Conservation (phyloP, 2,888 invertebrate species). For the Deilephila porcellus region DNA sequence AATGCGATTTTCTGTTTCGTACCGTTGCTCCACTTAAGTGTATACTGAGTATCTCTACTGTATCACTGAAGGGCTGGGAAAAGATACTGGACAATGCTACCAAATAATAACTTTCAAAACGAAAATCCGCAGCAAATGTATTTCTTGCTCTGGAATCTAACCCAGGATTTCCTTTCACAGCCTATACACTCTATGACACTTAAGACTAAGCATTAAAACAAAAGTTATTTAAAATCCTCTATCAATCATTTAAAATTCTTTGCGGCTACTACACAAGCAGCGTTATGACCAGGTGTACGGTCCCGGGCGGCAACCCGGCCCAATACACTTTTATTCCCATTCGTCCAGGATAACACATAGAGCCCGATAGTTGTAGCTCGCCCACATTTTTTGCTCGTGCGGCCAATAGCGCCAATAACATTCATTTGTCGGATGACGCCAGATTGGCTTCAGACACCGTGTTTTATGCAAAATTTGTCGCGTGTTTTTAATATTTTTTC, state of each 20-base stretch:
- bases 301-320: neutral
- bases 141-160: neutral
- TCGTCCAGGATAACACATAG: neutral
- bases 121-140: no score
- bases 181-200: no score
- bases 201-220: no score
- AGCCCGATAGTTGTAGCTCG: slow-evolving; percentile 2
- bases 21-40: no score
- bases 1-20: no score
- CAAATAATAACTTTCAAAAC: no score
- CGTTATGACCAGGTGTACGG: slow-evolving; percentile 1
- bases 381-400: neutral
- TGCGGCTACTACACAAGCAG: neutral
- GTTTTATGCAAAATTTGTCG: neutral
- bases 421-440: neutral
- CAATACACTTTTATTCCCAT: slow-evolving; percentile 13
- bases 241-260: neutral
- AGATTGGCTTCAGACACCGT: neutral
- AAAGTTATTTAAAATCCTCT: no score
- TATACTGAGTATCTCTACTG: no score
- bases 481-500: neutral
- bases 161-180: neutral
- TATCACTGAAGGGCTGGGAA: no score
- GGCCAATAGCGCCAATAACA: neutral
- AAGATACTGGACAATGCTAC: no score